Evolutionary conservation across 2,797 vertebrate species (phyloP), one percentile per base, ranked within the genome.

Genomic region (Spea hammondii): DNA sequence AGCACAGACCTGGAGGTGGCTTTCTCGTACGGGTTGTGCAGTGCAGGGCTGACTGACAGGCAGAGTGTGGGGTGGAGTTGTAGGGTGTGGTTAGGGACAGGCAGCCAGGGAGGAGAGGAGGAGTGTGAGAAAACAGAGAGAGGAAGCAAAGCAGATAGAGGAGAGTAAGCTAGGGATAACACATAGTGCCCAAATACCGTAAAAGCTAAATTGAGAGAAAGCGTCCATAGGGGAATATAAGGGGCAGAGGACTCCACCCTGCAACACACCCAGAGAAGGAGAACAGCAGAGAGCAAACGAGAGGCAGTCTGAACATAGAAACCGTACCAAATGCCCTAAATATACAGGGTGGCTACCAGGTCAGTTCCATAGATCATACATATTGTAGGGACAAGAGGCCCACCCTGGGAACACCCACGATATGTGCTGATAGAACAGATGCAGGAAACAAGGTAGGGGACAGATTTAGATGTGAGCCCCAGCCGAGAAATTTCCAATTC

Each of bases 11-110:
- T 68, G 44, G 72, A 62, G 71, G 65, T 62, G 71, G 72, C n/a
- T 67, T 17, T 8, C 6, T 65, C 8, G 5, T 5, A 55, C 49
- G 66, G 66, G 13, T 54, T 70, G 66, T 72, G 70, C 70, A 78
- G 70, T 60, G 45, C 62, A 51, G 77, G 46, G 13, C 51, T 79
- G 78, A 79, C 65, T 74, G 78, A 64, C 72, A 75, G 45, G 85
- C 86, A 55, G 82, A 65, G 82, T 88, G 92, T 94, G 93, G 94
- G 95, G 95, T 95, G 95, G 95, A 91, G 94, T 93, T 90, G 92
- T 91, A 94, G 95, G 95, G 95, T 95, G 95, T 94, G 95, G 94
- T 94, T 93, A 94, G 90, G 90, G 85, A 88, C 91, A 89, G 92
- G 93, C 93, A 93, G 92, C 93, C 91, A 93, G 92, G 93, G 94